phyloP scores from a whole-genome alignment of 1,140 invertebrate species.

The Odontomachus brunneus region DNA sequence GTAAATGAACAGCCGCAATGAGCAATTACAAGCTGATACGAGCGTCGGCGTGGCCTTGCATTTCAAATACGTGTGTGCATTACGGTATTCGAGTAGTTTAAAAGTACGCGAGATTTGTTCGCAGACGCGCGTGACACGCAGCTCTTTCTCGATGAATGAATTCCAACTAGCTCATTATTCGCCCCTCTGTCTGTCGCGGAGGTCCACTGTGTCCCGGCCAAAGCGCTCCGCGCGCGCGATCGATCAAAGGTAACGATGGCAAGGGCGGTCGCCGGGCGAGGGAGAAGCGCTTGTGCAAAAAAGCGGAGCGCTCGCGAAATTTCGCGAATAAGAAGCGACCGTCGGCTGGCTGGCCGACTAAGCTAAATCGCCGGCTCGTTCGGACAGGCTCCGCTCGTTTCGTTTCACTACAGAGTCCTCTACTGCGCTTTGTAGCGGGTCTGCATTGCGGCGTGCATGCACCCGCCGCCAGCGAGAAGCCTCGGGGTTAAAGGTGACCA shows the following conservation, averaged over 20 bases:
- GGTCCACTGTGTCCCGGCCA: no score
- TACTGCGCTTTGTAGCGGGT: slow-evolving; percentile 12
- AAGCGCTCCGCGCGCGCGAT: slow-evolving; percentile 1
- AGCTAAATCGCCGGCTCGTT: slow-evolving; percentile 31
- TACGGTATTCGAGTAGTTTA: slow-evolving; percentile 5
- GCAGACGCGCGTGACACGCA: no score
- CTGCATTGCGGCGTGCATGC: slow-evolving; percentile 47
- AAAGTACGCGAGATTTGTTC: slow-evolving; percentile 2
- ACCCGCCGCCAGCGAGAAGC: slow-evolving; percentile 8
- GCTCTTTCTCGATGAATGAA: neutral
- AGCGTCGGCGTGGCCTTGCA: neutral
- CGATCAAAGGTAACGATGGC: neutral
- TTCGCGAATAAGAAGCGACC: slow-evolving; percentile 25
- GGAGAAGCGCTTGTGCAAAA: neutral
- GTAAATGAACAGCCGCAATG: slow-evolving; percentile 21
- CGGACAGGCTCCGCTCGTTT: neutral
- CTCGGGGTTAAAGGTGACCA: slow-evolving; percentile 14
- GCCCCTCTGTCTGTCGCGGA: no score
- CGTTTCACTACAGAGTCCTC: slow-evolving; percentile 27
- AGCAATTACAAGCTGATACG: slow-evolving; percentile 34
- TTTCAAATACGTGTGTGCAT: neutral
- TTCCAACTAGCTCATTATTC: neutral
- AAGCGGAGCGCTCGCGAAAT: neutral
- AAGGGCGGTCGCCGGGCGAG: no score
- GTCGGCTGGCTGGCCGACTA: neutral